A percentile compares a stretch with the other conserved stretches of the same genome.
Conservation (phyloP, 2,113 vertebrate species). For the Osmerus eperlanus region DNA sequence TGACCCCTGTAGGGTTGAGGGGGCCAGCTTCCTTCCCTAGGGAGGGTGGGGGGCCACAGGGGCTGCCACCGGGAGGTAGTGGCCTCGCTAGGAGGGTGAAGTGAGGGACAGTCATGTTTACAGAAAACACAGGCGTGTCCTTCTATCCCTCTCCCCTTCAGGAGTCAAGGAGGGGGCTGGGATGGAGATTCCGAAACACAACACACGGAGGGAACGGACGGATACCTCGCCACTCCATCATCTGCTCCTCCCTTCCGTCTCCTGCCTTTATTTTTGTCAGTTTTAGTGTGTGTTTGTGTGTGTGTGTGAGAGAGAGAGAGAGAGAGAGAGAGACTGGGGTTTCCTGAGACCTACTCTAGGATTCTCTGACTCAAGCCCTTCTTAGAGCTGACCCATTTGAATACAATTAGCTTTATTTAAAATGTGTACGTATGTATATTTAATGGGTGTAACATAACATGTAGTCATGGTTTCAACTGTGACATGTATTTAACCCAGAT, state of each 20-base stretch:
- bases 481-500: too few relatives aligned
- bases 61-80: background rate
- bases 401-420: too few relatives aligned
- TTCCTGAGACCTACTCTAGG: too few relatives aligned
- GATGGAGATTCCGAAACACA: slow-evolving; percentile 20
- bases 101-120: slow-evolving; percentile 36
- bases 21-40: slow-evolving; percentile 44
- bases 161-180: slow-evolving; percentile 20
- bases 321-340: background rate
- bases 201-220: slow-evolving; percentile 34
- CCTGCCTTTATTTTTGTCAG: slow-evolving; percentile 34
- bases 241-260: slow-evolving; percentile 40
- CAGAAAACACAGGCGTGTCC: slow-evolving; percentile 40
- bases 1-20: slow-evolving; percentile 44
- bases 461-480: too few relatives aligned
- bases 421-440: too few relatives aligned
- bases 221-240: slow-evolving; percentile 44
- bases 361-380: too few relatives aligned
- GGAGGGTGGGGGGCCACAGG: background rate
- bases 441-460: too few relatives aligned
- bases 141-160: background rate
- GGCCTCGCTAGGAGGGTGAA: slow-evolving; percentile 11
- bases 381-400: too few relatives aligned
- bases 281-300: slow-evolving; percentile 5
- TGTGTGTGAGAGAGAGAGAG: slow-evolving; percentile 6